Percentiles rank a stretch among this genome's conserved stretches.
These are phyloP conservation scores for Phengaris alcon DNA, from an alignment of 2,888 invertebrate species.

Conservation along the genomic window DNA sequence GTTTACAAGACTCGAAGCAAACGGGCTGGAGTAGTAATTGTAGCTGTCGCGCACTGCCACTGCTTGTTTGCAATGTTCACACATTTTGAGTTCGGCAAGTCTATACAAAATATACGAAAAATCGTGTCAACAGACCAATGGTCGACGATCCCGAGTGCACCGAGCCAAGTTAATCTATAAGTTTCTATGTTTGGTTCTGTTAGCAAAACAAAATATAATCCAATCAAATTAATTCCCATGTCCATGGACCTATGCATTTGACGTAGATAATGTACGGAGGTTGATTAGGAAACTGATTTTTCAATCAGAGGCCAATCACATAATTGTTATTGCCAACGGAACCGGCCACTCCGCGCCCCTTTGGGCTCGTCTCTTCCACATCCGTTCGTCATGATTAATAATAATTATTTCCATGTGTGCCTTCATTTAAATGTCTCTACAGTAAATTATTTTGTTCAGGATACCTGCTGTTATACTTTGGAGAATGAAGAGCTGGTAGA, in stretches of 20 bases:
- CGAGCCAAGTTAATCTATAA: too few relatives aligned
- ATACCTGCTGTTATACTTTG: neutral
- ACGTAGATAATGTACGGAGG: slow-evolving; percentile 44
- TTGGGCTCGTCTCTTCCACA: slow-evolving; percentile 54
- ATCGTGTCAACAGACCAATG: too few relatives aligned
- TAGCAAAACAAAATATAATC: too few relatives aligned
- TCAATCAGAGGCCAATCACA: slow-evolving; percentile 72
- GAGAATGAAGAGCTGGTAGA: neutral
- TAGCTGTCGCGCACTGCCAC: too few relatives aligned
- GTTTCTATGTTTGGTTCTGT: too few relatives aligned
- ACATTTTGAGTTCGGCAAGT: too few relatives aligned
- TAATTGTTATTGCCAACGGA: slow-evolving; percentile 75
- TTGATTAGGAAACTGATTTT: slow-evolving; percentile 74
- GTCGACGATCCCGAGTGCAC: too few relatives aligned
- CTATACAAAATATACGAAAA: too few relatives aligned
- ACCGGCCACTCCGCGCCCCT: slow-evolving; percentile 65
- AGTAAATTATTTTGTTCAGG: neutral
- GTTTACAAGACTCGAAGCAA: too few relatives aligned
- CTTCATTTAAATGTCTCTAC: slow-evolving; percentile 35
- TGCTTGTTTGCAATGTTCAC: too few relatives aligned
- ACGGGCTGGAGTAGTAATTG: too few relatives aligned
- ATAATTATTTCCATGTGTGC: slow-evolving; percentile 34
- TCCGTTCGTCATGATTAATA: slow-evolving; percentile 40
- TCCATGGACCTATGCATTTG: slow-evolving; percentile 27
- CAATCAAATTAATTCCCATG: slow-evolving; percentile 19